Evolutionary conservation across 2,888 invertebrate genomes (phyloP), one percentile per base, ranked within the genome.

Genomic region (Eugnorisma glareosa): DNA sequence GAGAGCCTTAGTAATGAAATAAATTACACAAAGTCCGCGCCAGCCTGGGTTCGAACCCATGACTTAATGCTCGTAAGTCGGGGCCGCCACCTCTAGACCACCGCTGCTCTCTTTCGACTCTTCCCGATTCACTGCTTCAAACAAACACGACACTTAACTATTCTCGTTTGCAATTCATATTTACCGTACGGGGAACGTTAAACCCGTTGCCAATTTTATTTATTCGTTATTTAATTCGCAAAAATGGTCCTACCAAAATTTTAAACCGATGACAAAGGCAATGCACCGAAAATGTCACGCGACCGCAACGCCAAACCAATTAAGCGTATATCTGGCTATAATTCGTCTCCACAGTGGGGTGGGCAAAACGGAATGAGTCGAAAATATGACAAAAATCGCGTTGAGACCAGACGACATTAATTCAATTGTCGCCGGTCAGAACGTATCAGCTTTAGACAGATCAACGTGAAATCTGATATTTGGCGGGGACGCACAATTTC

Each of bases 381-480:
- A 91, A 93, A 94, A 94, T 95, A 94, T 95, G 94, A 92, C 94
- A 96, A 96, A 96, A 96, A 96, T 94, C 90, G 93, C 86, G 89
- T 87, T 89, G 90, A 91, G 92, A 94, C 94, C 96, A 96, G 96
- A 95, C 94, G 95, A 93, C 93, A 92, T 91, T 95, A 96, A 96
- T 95, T 95, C 95, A 93, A 96, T 96, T 95, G 94, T 94, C 94
- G 93, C 94, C 92, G 92, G 94, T 95, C 96, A 92, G 94, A 93
- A 93, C 88, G 92, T 93, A 96, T 96, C 94, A 95, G 93, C 93
- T 95, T 95, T 95, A 94, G 94, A 91, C 92, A 94, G 95, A 96
- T 96, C 94, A 94, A 94, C 95, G 93, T 93, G 96, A 96, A 95
- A 96, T 95, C 94, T 95, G 96, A 96, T 96, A 96, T 96, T 95